A percentile compares a stretch with the other conserved stretches of the same genome.
Conservation (phyloP, 2,113 vertebrate genomes). For the Saguinus midas region DNA sequence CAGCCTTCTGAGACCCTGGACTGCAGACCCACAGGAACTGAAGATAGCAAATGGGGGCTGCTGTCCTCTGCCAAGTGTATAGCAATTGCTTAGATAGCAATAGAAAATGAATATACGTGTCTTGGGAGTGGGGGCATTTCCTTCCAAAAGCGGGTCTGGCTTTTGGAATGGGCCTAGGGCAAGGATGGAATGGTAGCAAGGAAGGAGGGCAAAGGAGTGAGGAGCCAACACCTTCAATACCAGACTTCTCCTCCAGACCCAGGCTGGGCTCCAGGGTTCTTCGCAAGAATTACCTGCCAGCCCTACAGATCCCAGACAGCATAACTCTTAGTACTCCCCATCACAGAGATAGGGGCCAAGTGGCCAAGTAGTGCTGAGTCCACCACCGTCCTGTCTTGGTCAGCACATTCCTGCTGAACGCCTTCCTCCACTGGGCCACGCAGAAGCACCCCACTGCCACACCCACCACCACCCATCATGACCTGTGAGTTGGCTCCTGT, state of each 20-base stretch:
- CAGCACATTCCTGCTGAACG: neutral
- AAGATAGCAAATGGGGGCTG: neutral
- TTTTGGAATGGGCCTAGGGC: neutral
- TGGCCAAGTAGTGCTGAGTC: rapidly evolving
- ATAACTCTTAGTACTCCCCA: no score
- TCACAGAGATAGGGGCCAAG: neutral
- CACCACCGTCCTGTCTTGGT: neutral
- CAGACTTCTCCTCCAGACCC: neutral
- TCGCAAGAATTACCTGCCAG: neutral
- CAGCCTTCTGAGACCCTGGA: neutral
- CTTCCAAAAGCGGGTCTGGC: neutral
- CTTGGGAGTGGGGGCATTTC: neutral
- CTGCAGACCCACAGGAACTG: neutral
- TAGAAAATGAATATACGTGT: neutral
- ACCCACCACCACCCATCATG: neutral
- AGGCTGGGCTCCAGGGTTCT: neutral
- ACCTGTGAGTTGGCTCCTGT: neutral
- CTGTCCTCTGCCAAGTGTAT: neutral
- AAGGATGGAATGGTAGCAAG: neutral
- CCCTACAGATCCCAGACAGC: neutral
- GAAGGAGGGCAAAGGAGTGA: neutral
- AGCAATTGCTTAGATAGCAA: neutral
- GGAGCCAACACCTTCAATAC: neutral
- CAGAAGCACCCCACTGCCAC: no score
- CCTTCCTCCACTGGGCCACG: neutral